phyloP scores from a whole-genome alignment of 2,888 invertebrate species.

The Caenorhabditis imperialis region DNA sequence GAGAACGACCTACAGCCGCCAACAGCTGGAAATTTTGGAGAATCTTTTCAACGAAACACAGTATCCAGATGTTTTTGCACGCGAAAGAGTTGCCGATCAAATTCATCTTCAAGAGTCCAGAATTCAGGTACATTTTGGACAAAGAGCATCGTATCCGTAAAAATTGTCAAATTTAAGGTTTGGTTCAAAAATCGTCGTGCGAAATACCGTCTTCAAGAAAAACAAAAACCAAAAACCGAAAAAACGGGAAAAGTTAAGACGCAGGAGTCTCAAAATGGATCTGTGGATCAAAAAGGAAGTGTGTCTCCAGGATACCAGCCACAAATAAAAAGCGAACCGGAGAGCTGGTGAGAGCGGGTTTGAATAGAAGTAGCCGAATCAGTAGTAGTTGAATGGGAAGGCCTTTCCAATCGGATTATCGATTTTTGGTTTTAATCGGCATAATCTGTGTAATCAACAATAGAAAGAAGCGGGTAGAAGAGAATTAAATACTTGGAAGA shows the following conservation, averaged over 20 bases:
- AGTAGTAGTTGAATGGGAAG: conserved; percentile 6
- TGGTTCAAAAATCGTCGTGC: conserved; percentile 77
- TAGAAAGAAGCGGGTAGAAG: conserved; percentile 11
- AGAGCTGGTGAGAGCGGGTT: conserved; percentile 58
- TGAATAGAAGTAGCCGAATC: conserved; percentile 10
- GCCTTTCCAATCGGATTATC: conserved; percentile 43
- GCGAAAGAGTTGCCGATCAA: conserved; percentile 73
- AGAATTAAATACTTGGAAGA: too few relatives aligned
- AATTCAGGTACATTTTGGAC: conserved; percentile 67
- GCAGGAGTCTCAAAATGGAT: not conserved
- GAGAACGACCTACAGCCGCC: conserved; percentile 74
- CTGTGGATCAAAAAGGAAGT: conserved; percentile 24
- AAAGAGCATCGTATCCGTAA: conserved; percentile 11
- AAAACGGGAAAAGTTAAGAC: conserved; percentile 33
- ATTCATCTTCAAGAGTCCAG: conserved; percentile 73
- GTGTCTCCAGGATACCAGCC: conserved; percentile 51
- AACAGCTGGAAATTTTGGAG: conserved; percentile 70
- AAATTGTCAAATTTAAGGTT: conserved; percentile 62
- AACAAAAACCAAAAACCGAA: conserved; percentile 68
- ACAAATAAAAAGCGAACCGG: conserved; percentile 61
- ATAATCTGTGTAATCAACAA: conserved; percentile 21
- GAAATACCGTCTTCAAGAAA: conserved; percentile 75
- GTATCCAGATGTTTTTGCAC: conserved; percentile 74
- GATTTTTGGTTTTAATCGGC: not conserved
- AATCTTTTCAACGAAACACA: conserved; percentile 63